Evolutionary conservation across 2,113 vertebrate genomes (phyloP).

Genomic region (Apaloderma vittatum): DNA sequence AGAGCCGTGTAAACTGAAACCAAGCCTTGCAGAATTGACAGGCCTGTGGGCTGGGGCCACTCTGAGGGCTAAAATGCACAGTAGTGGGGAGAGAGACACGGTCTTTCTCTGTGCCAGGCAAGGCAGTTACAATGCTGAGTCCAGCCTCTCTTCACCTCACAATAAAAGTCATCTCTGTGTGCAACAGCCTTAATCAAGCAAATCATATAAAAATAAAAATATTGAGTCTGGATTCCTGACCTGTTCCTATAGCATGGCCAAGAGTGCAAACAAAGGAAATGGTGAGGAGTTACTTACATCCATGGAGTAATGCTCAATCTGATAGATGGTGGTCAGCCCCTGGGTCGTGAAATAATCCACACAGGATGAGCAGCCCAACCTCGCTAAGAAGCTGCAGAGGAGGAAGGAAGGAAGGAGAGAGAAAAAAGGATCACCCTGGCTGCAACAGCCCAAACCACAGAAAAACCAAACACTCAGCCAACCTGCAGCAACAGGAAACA

Average conservation of each 20-base stretch:
- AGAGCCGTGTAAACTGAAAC: conserved; percentile 45
- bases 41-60: neutral
- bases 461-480: conserved; percentile 78
- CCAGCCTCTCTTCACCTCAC: neutral
- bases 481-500: conserved; percentile 69
- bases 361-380: conserved; percentile 98
- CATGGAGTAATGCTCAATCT: conserved; percentile 99
- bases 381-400: conserved; percentile 94
- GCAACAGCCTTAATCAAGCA: neutral
- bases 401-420: conserved; percentile 79
- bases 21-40: conserved; percentile 29
- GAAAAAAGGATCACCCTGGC: conserved; percentile 85
- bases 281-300: conserved; percentile 92
- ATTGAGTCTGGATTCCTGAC: conserved; percentile 14
- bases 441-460: conserved; percentile 80
- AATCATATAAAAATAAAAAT: neutral
- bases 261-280: conserved; percentile 58
- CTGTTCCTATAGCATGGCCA: conserved; percentile 48
- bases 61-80: neutral
- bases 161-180: neutral
- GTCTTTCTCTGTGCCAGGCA: neutral
- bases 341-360: conserved; percentile 99
- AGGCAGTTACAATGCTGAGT: neutral
- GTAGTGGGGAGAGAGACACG: neutral
- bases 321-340: conserved; percentile 99